phyloP scores from a whole-genome alignment of 2,797 vertebrate genomes.

The Sebastes diaconus region DNA sequence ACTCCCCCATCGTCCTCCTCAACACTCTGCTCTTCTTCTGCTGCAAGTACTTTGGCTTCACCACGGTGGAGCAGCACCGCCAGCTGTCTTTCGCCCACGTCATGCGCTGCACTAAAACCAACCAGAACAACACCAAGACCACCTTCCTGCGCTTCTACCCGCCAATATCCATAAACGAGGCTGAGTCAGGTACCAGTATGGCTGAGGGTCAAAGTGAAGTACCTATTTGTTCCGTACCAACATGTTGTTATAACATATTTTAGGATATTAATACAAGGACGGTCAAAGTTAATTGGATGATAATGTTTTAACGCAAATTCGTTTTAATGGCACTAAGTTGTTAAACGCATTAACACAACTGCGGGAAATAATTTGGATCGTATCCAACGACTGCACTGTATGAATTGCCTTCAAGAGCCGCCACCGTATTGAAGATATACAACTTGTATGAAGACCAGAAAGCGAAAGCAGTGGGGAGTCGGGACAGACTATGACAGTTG shows the following conservation, averaged over 20 bases:
- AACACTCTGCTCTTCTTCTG: slow-evolving; percentile 98
- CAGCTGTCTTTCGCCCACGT: slow-evolving; percentile 96
- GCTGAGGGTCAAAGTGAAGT: background rate
- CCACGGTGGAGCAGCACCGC: slow-evolving; percentile 91
- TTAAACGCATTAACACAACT: no score
- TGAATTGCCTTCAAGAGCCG: no score
- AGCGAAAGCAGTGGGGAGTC: no score
- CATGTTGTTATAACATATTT: background rate
- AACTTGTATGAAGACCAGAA: no score
- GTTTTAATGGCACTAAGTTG: no score
- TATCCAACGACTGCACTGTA: background rate
- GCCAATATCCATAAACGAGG: slow-evolving; percentile 84
- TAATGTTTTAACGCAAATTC: no score
- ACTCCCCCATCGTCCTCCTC: slow-evolving; percentile 96
- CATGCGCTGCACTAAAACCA: slow-evolving; percentile 92
- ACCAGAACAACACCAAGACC: slow-evolving; percentile 89
- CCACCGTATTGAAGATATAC: no score
- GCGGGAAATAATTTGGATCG: no score
- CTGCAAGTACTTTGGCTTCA: slow-evolving; percentile 96
- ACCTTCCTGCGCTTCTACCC: slow-evolving; percentile 96
- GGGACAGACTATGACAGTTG: no score
- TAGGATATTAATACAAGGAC: background rate
- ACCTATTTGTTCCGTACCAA: background rate
- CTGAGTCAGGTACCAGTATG: slow-evolving; percentile 39
- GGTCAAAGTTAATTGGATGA: no score